Evolutionary conservation across 2,888 invertebrate species (phyloP).

Genomic region (Azorinus chamasolen): DNA sequence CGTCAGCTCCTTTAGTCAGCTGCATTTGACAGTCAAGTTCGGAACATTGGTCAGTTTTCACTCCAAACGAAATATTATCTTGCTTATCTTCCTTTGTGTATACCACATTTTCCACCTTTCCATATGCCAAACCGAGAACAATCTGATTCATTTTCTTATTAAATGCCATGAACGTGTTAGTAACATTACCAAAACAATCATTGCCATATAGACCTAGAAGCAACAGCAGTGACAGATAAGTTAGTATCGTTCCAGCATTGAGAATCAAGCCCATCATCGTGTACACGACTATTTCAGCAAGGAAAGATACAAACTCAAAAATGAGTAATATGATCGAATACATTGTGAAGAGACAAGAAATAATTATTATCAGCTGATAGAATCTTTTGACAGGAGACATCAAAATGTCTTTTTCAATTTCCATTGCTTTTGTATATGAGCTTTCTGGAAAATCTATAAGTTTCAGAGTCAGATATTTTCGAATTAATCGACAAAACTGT

Average conservation of each 20-base stretch:
- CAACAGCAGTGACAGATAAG: slow-evolving; percentile 78
- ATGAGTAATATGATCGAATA: slow-evolving; percentile 77
- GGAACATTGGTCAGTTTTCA: slow-evolving; percentile 63
- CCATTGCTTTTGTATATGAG: too few relatives aligned
- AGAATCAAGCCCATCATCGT: slow-evolving; percentile 82
- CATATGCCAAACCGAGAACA: slow-evolving; percentile 64
- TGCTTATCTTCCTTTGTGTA: slow-evolving; percentile 49
- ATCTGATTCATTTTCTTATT: slow-evolving; percentile 75
- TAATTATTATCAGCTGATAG: slow-evolving; percentile 67
- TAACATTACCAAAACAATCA: slow-evolving; percentile 79
- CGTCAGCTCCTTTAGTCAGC: slow-evolving; percentile 18
- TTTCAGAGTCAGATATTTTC: too few relatives aligned
- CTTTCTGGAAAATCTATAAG: too few relatives aligned
- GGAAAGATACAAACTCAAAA: slow-evolving; percentile 80
- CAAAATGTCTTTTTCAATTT: too few relatives aligned
- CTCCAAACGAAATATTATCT: slow-evolving; percentile 78
- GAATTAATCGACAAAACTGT: too few relatives aligned
- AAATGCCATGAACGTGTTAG: slow-evolving; percentile 78
- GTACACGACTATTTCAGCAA: slow-evolving; percentile 81
- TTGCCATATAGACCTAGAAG: slow-evolving; percentile 79
- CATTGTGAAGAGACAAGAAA: slow-evolving; percentile 72
- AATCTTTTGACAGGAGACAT: too few relatives aligned
- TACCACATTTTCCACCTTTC: slow-evolving; percentile 23
- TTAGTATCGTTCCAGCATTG: slow-evolving; percentile 76
- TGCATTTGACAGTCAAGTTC: slow-evolving; percentile 45